phyloP scores from a whole-genome alignment of 1,140 invertebrate species.

The Brachionus plicatilis region DNA sequence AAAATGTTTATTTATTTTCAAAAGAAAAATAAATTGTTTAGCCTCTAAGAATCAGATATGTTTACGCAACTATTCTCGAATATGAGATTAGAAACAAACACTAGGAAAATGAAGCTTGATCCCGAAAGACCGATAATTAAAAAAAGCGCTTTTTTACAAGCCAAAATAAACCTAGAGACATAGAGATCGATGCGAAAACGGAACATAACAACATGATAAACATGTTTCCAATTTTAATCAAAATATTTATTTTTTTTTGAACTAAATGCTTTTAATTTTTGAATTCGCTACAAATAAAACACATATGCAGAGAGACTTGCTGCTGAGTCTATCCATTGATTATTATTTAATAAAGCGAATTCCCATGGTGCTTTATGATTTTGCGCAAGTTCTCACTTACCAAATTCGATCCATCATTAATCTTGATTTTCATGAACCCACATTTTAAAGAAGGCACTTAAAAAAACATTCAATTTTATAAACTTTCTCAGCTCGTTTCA shows the following conservation, averaged over 20 bases:
- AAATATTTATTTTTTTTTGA: slow-evolving; percentile 26
- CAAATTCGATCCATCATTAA: slow-evolving; percentile 1
- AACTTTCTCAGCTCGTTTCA: slow-evolving; percentile 8
- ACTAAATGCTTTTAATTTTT: not conserved
- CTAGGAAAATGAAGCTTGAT: not conserved
- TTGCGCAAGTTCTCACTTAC: not conserved
- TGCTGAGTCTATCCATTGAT: not conserved
- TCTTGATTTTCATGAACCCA: not conserved
- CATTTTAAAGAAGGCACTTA: not conserved
- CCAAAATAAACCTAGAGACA: not conserved
- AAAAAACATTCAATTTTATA: slow-evolving; percentile 11
- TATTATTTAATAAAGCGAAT: not conserved
- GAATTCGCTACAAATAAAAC: not conserved
- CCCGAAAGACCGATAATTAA: not conserved
- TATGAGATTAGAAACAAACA: not conserved
- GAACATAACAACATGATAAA: slow-evolving; percentile 3
- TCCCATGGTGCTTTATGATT: not conserved
- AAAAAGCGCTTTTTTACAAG: not conserved
- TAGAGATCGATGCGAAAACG: not conserved
- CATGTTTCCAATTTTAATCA: not conserved
- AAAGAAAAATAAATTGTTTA: not conserved
- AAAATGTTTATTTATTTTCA: too few species aligned
- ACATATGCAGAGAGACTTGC: not conserved
- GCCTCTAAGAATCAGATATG: not conserved
- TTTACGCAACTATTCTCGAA: not conserved